Conservation (phyloP, 2,888 invertebrate genomes). For the Sialis lutaria region DNA sequence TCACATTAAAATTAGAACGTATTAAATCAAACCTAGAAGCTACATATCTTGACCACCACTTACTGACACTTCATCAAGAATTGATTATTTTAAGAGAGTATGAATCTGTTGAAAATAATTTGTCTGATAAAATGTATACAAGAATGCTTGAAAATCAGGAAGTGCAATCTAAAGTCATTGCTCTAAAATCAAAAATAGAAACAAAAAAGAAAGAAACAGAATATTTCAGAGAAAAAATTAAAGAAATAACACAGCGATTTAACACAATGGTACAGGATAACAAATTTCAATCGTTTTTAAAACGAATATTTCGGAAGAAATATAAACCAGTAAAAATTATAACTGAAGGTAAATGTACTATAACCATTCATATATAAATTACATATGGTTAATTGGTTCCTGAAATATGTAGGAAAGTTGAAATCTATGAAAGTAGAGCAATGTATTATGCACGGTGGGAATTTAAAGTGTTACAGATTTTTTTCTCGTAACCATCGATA, state of each 20-base stretch:
- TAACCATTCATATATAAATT: too few species aligned
- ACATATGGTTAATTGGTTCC: too few species aligned
- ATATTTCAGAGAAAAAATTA: slow-evolving; percentile 28
- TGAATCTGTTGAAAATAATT: slow-evolving; percentile 46
- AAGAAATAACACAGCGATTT: slow-evolving; percentile 34
- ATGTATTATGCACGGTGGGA: too few species aligned
- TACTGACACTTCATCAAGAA: slow-evolving; percentile 55
- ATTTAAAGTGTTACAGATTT: too few species aligned
- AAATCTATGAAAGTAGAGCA: too few species aligned
- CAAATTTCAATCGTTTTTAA: slow-evolving; percentile 62
- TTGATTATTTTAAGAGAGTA: slow-evolving; percentile 54
- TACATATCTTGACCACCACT: slow-evolving; percentile 40
- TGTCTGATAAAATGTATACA: slow-evolving; percentile 37
- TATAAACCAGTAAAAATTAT: slow-evolving; percentile 48
- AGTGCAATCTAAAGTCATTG: slow-evolving; percentile 30
- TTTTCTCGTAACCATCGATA: too few species aligned
- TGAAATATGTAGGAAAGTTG: too few species aligned
- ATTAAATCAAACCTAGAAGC: slow-evolving; percentile 37
- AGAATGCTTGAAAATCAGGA: slow-evolving; percentile 26
- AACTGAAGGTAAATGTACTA: slow-evolving; percentile 25
- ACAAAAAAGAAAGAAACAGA: slow-evolving; percentile 25
- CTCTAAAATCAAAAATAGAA: slow-evolving; percentile 33
- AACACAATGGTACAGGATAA: slow-evolving; percentile 42
- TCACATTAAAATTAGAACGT: slow-evolving; percentile 34
- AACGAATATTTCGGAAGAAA: slow-evolving; percentile 69